Base-by-base conservation (phyloP, 2,113 vertebrate species). In the cattle (Bos taurus) region DNA sequence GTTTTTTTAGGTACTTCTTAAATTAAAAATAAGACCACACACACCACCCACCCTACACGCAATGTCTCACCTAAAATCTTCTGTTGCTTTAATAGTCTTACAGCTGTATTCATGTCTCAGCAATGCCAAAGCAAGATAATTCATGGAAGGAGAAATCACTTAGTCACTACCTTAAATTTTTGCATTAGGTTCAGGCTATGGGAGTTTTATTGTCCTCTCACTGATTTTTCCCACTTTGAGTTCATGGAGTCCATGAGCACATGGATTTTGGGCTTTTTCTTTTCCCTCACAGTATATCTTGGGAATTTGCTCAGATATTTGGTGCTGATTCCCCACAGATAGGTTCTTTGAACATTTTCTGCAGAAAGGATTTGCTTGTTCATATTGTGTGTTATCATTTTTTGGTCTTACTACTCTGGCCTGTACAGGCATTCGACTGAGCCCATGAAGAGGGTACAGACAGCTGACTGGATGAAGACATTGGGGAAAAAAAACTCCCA, bases 401-500 rank as follows among this genome's bases (percentile, higher is more conserved):
- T 94, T 78, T 67, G 15, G 43, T 93, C 96, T 94, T 67, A 30
- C 26, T 36, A 17, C 78, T 78, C 83, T 83, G 94, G 83, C 81
- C 96, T 50, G 67, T 67, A 30, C 59, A 89, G 91, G 56, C 95
- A 90, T 97, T 96, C 12, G 17, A 30, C 46, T 14, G 36, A 94
- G 62, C 74, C 40, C 33, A 43, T 1, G 28, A 87, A 81, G 95
- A 36, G 28, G 56, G 33, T 78, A 59, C 43, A 97, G 98, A 96
- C 91, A 96, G 94, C 93, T 94, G 95, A 95, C 74, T 94, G 88
- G 84, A 26, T 96, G 36, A 60, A 93, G 97, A 97, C 97, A 88
- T 84, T 95, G 86, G 84, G 52, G 7, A 1, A 1, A 2, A 94
- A 91, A 97, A 97, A 96, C 96, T 48, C 98, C 98, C 97, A 98